Base-by-base conservation (phyloP, 2,888 invertebrate genomes). In the Synanthedon vespiformis region DNA sequence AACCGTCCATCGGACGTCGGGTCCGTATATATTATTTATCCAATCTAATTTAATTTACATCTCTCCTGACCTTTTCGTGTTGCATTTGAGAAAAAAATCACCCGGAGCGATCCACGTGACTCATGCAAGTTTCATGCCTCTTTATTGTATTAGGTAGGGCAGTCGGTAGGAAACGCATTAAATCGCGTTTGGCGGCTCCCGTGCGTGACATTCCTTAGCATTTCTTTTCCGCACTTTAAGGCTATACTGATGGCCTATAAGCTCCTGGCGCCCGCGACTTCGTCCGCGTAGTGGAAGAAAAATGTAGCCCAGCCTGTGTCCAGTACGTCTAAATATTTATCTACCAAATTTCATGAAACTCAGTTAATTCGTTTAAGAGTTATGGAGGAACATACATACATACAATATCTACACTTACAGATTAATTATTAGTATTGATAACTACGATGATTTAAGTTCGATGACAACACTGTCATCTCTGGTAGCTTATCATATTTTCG, bases 1-100 rank as follows among this genome's bases (percentile, higher is more conserved):
- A 85, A 63, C 78, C 82, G 83, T 82, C 83, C 77, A 70, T 81
- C 83, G 68, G 63, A 67, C 74, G 81, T 85, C 82, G 79, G 75
- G 76, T 68, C 60, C 54, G 54, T 78, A 81, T 77, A 77, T 79
- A 84, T 83, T 82, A 86, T 83, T 83, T 80, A 80, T 84, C 74
- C 74, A 78, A 78, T 81, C 80, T 84, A 85, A 86, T 85, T 82
- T 82, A 84, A 85, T 86, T 84, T 82, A 77, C 81, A 78, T 59
- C 60, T 78, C 78, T 64, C 65, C 73, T 82, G 83, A 85, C 84
- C 84, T 85, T 79, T 81, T 67, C 70, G 55, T 57, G 62, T 68
- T 80, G 76, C 74, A 75, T 72, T 77, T 74, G 34, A 67, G 63
- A 66, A 68, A 70, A 66, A 75, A 72, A 70, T 66, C 65, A 69